A percentile compares a stretch with the other conserved stretches of the same genome.
Evolutionary conservation across 2,113 vertebrate genomes (phyloP).

Genomic region (Theristicus caerulescens): DNA sequence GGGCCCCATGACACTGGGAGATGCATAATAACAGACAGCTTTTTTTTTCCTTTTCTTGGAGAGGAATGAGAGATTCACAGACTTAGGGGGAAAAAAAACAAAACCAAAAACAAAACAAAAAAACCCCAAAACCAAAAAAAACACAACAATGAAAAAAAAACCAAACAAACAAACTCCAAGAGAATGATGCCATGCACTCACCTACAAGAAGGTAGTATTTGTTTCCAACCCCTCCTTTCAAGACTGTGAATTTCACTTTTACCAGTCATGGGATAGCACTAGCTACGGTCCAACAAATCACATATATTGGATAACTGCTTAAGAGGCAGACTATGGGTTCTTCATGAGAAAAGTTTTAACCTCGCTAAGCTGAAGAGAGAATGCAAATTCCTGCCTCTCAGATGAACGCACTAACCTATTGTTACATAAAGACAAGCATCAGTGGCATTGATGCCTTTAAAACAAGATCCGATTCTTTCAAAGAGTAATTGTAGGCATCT

Average conservation of each 20-base stretch:
- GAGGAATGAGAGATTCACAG: background rate
- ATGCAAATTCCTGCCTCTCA: background rate
- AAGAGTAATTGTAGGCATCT: background rate
- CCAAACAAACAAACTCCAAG: background rate
- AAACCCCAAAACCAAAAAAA: background rate
- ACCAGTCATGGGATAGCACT: background rate
- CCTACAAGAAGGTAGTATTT: background rate
- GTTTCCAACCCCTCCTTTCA: background rate
- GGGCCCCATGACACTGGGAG: background rate
- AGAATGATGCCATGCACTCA: background rate
- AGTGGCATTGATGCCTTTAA: background rate
- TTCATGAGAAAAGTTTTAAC: background rate
- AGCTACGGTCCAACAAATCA: background rate
- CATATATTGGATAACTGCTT: background rate
- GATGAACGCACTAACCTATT: background rate
- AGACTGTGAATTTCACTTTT: background rate
- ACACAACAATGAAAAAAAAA: background rate
- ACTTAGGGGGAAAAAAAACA: background rate
- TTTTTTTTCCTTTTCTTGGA: background rate
- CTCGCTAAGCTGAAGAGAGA: background rate
- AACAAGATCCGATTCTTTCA: background rate
- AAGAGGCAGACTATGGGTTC: background rate
- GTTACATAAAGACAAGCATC: background rate
- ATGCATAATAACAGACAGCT: background rate
- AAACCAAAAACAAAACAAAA: background rate